A percentile compares a stretch with the other conserved stretches of the same genome.
phyloP scores from a whole-genome alignment of 2,113 vertebrate species.

The Benitochromis conjunctus region DNA sequence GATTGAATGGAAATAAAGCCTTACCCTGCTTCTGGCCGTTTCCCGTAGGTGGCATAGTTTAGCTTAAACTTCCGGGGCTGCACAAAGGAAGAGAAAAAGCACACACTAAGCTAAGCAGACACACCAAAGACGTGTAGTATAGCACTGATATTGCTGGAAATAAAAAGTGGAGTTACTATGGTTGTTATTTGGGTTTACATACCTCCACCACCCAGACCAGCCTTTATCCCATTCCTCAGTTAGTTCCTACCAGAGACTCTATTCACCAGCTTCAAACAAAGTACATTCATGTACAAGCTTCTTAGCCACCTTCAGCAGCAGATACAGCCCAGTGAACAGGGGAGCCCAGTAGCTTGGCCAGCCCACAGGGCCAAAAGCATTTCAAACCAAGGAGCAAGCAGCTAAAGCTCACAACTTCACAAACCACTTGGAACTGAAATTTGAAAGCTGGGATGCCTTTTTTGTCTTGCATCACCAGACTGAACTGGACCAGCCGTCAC shows the following conservation, averaged over 20 bases:
- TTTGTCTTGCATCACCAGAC: not conserved
- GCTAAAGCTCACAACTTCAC: slow-evolving; percentile 11
- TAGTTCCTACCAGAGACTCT: slow-evolving; percentile 79
- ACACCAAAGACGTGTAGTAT: slow-evolving; percentile 50
- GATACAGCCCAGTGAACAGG: slow-evolving; percentile 57
- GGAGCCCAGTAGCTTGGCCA: slow-evolving; percentile 62
- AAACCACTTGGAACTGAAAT: not conserved
- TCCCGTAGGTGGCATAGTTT: slow-evolving; percentile 80
- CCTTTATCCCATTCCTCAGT: slow-evolving; percentile 77
- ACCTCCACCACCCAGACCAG: slow-evolving; percentile 76
- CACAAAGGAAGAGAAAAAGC: slow-evolving; percentile 32
- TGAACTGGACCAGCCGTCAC: not conserved
- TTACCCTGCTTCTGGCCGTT: slow-evolving; percentile 77
- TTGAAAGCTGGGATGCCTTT: not conserved
- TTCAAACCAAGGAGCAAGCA: slow-evolving; percentile 26
- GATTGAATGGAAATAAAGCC: not conserved
- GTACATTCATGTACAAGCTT: slow-evolving; percentile 70
- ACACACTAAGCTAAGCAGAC: slow-evolving; percentile 17
- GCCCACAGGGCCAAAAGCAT: slow-evolving; percentile 3
- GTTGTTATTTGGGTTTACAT: slow-evolving; percentile 73
- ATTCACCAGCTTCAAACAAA: slow-evolving; percentile 79
- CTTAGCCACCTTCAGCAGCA: slow-evolving; percentile 66
- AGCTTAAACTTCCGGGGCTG: slow-evolving; percentile 83
- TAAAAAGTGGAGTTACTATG: slow-evolving; percentile 59
- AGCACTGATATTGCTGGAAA: slow-evolving; percentile 68